These are phyloP conservation scores for Paramuricea clavata DNA, from an alignment of 92 coral and sea anemone genomes.

Conservation along the genomic window DNA sequence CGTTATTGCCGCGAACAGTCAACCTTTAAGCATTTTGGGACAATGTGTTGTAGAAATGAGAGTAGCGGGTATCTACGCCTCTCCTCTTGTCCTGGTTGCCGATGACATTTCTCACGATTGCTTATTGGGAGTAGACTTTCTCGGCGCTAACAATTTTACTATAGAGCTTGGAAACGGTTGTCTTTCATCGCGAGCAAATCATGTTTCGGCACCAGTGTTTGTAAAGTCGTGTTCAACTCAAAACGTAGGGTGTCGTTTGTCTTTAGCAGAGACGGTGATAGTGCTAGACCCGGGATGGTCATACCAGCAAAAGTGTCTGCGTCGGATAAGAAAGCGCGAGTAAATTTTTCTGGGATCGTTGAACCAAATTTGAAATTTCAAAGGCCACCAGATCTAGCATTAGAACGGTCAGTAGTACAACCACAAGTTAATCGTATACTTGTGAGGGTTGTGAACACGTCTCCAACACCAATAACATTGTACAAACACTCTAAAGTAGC, in stretches of 20 bases:
- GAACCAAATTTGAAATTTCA: neutral
- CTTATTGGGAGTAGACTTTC: constrained; percentile 57
- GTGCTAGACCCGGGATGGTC: constrained; percentile 6
- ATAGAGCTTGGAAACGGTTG: constrained; percentile 41
- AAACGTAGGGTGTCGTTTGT: neutral
- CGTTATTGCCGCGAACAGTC: constrained; percentile 62
- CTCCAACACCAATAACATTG: neutral
- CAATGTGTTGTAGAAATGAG: constrained; percentile 23
- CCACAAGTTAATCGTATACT: neutral
- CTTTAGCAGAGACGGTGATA: constrained; percentile 7
- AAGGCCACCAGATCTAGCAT: neutral
- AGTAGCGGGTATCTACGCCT: constrained; percentile 31
- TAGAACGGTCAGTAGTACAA: neutral
- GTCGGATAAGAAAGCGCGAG: neutral
- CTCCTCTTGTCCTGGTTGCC: constrained; percentile 56
- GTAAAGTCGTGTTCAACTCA: neutral
- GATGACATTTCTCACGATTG: constrained; percentile 66
- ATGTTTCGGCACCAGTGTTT: neutral
- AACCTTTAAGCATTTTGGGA: constrained; percentile 46
- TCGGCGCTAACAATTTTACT: constrained; percentile 38
- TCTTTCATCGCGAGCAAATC: neutral
- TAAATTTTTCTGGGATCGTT: neutral
- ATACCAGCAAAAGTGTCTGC: neutral
- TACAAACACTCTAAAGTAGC: neutral
- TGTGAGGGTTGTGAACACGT: constrained; percentile 3